These are phyloP conservation scores for Leucophenga varia DNA, from an alignment of 1,140 invertebrate species.

Conservation along the genomic window DNA sequence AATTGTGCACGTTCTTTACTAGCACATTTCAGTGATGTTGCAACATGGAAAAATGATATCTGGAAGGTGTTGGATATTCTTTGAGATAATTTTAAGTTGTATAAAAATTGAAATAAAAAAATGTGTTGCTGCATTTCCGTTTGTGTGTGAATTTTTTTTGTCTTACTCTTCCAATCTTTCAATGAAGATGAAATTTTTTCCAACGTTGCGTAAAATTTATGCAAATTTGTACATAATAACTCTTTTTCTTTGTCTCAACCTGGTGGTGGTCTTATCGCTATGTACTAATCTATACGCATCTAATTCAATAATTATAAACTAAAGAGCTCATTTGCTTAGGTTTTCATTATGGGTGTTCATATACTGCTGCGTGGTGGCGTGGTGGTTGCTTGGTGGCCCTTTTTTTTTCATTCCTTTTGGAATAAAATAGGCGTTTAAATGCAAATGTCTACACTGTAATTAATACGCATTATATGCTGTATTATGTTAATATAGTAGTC, in stretches of 20 bases:
- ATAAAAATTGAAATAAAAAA: too few species aligned
- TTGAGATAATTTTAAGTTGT: too few species aligned
- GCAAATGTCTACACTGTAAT: slow-evolving; percentile 50
- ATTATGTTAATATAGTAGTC: slow-evolving; percentile 52
- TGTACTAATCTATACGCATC: slow-evolving; percentile 39
- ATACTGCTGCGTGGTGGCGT: slow-evolving; percentile 32
- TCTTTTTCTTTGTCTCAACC: slow-evolving; percentile 49
- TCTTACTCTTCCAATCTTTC: slow-evolving; percentile 26
- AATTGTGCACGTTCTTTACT: slow-evolving; percentile 66
- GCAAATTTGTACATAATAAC: slow-evolving; percentile 52
- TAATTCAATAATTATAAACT: slow-evolving; percentile 48
- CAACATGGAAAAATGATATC: too few species aligned
- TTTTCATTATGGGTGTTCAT: too few species aligned
- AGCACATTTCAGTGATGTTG: slow-evolving; percentile 43
- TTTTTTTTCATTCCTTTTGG: background rate
- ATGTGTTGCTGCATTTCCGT: too few species aligned
- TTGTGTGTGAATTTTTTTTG: too few species aligned
- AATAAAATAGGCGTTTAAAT: slow-evolving; percentile 51
- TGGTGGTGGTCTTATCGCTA: slow-evolving; percentile 33
- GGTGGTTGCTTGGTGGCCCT: slow-evolving; percentile 7
- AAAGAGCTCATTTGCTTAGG: slow-evolving; percentile 1
- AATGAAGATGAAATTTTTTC: too few species aligned
- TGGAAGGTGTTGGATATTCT: too few species aligned
- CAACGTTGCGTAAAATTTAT: slow-evolving; percentile 46
- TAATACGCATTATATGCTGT: slow-evolving; percentile 52